Conservation (phyloP, 2,797 vertebrate species). For the Eremophila alpestris region DNA sequence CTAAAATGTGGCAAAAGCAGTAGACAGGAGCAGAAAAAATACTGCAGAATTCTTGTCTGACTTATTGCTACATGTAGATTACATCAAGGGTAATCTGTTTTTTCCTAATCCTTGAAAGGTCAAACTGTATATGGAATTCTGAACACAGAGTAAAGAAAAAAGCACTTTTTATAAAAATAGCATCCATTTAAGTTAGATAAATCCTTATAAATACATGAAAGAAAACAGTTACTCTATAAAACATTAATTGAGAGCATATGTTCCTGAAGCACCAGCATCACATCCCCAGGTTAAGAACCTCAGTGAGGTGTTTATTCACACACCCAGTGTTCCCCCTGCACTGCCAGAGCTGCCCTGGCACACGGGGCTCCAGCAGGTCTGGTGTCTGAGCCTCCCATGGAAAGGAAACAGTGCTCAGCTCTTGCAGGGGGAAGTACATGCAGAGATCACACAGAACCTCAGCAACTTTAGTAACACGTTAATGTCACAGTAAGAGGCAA, state of each 20-base stretch:
- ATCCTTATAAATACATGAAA: conserved; percentile 71
- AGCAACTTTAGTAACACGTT: neutral
- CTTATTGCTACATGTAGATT: conserved; percentile 29
- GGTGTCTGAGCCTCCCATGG: neutral
- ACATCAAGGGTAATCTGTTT: conserved; percentile 26
- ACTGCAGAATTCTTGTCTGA: conserved; percentile 14
- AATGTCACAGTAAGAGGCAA: conserved; percentile 26
- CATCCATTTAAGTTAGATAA: conserved; percentile 70
- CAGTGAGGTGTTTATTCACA: neutral
- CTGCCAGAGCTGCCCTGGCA: neutral
- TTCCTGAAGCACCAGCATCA: conserved; percentile 68
- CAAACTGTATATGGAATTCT: conserved; percentile 29
- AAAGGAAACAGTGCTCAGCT: neutral
- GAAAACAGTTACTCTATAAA: conserved; percentile 48
- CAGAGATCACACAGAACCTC: neutral
- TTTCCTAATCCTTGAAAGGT: conserved; percentile 19
- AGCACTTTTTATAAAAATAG: conserved; percentile 76
- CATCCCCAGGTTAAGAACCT: conserved; percentile 31
- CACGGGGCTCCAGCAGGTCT: neutral
- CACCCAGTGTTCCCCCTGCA: neutral
- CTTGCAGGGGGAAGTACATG: neutral
- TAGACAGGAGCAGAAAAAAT: conserved; percentile 22
- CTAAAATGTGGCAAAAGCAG: conserved; percentile 39
- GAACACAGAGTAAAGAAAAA: conserved; percentile 11
- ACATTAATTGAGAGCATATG: conserved; percentile 46